A percentile compares a stretch with the other conserved stretches of the same genome.
phyloP scores from a whole-genome alignment of 2,113 vertebrate species.

The Mola mola region DNA sequence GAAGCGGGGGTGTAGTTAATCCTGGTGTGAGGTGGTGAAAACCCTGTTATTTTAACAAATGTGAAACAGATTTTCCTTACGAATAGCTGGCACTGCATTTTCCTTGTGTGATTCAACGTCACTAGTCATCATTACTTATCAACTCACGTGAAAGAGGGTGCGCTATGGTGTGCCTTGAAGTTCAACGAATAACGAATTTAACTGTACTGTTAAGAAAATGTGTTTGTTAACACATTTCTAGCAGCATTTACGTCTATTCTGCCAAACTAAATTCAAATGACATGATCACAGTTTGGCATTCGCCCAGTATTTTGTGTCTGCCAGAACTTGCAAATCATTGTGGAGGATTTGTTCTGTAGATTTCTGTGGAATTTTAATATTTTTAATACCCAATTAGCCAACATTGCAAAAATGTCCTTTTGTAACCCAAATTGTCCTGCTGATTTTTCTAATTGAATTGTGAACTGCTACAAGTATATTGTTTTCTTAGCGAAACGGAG shows the following conservation, averaged over 20 bases:
- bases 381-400: no score
- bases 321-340: neutral
- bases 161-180: conserved; percentile 15
- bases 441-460: neutral
- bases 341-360: neutral
- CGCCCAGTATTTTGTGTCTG: neutral
- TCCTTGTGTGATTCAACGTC: neutral
- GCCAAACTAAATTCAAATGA: neutral
- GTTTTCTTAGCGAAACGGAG: neutral
- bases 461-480: neutral
- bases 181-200: neutral
- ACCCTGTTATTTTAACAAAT: no score
- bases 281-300: conserved; percentile 1
- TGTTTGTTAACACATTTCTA: neutral
- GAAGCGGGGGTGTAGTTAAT: neutral
- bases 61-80: neutral
- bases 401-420: neutral
- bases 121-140: neutral
- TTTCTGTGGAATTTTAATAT: no score
- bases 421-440: neutral
- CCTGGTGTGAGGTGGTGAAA: neutral
- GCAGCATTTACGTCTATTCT: neutral
- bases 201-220: neutral
- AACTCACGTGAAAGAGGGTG: neutral
- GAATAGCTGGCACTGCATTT: no score